These are phyloP conservation scores for Conus canariensis DNA, from an alignment of 2,888 invertebrate species.

Conservation along the genomic window DNA sequence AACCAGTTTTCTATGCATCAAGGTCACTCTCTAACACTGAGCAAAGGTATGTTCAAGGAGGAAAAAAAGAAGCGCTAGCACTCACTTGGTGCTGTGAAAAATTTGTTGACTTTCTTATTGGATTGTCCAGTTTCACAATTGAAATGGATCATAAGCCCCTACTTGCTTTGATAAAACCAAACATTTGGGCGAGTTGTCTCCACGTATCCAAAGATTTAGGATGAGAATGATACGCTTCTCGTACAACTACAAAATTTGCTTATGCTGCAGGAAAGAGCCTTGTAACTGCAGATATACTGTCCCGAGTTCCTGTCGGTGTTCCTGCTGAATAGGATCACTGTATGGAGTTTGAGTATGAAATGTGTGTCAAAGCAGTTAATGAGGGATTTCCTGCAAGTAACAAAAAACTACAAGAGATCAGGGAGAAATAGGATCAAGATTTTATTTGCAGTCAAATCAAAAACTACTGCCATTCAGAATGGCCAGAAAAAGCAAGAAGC, in stretches of 20 bases:
- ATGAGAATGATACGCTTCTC: neutral
- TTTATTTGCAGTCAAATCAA: too few species aligned
- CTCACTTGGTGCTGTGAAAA: neutral
- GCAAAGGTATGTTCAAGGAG: neutral
- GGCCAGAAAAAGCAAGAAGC: too few species aligned
- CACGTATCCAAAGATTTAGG: neutral
- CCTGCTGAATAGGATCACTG: neutral
- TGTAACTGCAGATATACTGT: neutral
- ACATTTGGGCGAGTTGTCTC: neutral
- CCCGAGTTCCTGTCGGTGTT: neutral
- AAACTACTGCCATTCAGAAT: too few species aligned
- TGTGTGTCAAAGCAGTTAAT: constrained; percentile 4
- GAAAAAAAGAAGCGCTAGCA: neutral
- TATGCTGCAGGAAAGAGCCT: neutral
- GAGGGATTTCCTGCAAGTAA: too few species aligned
- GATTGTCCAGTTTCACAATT: neutral
- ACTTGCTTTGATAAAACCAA: neutral
- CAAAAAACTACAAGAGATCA: too few species aligned
- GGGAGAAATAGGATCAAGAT: too few species aligned
- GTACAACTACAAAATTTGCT: neutral
- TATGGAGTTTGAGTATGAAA: neutral
- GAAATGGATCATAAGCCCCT: neutral
- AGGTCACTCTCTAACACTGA: neutral
- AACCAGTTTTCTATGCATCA: neutral
- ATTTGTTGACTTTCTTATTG: neutral